Evolutionary conservation across 2,888 invertebrate genomes (phyloP), one percentile per base, ranked within the genome.

Genomic region (Phania funesta): DNA sequence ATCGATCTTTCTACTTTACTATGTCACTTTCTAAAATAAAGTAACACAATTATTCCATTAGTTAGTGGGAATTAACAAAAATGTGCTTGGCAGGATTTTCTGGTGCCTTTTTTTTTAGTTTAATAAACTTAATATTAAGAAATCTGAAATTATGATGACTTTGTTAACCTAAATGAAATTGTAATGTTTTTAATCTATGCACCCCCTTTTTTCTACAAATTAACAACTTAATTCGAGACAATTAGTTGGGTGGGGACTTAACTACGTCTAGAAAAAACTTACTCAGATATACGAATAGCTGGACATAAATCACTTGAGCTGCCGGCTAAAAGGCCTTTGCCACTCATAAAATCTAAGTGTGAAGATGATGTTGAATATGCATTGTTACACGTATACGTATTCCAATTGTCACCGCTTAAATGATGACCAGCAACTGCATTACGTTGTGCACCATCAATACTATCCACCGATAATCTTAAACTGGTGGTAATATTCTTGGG

Each of bases 281-380:
- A 95, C 95, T 94, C 94, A 81, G 95, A 94, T 86, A 95, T 95
- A 82, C 94, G 93, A 68, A 95, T 92, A 76, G 94, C 94, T 84
- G 93, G 92, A 88, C 93, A 93, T 52, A 80, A 85, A 90, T 92
- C 83, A 92, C 91, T 65, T 84, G 81, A 77, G 82, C 83, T 80
- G 65, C 81, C 77, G 24, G 73, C 26, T 60, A 82, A 41, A 3
- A 82, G 52, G 6, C 82, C 75, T 54, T 68, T 68, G 1, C 86
- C 81, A 18, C 87, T 86, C 16, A 86, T 86, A 91, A 85, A 87
- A 82, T 88, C 87, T 26, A 88, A 85, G 70, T 80, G 84, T 44
- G 78, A 74, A 11, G 82, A 64, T 0, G 84, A 77, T 24, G 84
- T 54, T 16, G 83, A 52, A 16, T 54, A 78, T 1, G 44, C 41